phyloP scores from a whole-genome alignment of 2,113 vertebrate species.

The Chrysemys picta region DNA sequence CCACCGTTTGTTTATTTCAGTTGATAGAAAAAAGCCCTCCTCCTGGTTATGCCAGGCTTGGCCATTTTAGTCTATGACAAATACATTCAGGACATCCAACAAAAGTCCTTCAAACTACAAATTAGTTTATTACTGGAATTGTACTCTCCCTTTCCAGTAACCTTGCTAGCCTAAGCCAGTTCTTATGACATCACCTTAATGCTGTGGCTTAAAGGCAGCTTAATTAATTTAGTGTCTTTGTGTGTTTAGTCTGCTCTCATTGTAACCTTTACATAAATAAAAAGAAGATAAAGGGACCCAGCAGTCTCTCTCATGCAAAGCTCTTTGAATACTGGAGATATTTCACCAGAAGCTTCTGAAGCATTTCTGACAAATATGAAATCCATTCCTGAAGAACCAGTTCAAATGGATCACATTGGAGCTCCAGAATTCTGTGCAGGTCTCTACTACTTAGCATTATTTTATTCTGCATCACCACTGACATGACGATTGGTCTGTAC shows the following conservation, averaged over 20 bases:
- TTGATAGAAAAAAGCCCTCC: neutral
- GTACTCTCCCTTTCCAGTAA: slow-evolving; percentile 67
- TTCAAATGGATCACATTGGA: slow-evolving; percentile 55
- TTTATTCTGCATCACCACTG: neutral
- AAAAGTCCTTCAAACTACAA: neutral
- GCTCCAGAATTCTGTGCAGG: slow-evolving; percentile 69
- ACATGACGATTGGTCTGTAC: neutral
- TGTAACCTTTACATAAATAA: slow-evolving; percentile 67
- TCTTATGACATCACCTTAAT: slow-evolving; percentile 78
- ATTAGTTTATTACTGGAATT: neutral
- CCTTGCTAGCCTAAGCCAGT: slow-evolving; percentile 71
- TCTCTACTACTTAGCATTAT: slow-evolving; percentile 49
- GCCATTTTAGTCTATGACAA: neutral
- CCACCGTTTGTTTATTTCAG: neutral
- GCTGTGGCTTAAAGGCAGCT: slow-evolving; percentile 61
- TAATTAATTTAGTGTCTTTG: slow-evolving; percentile 55
- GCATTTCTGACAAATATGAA: slow-evolving; percentile 59
- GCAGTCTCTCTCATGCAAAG: slow-evolving; percentile 60
- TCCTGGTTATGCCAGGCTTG: neutral
- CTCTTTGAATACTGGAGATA: slow-evolving; percentile 33
- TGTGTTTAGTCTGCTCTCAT: slow-evolving; percentile 13
- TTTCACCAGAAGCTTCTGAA: slow-evolving; percentile 36
- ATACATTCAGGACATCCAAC: neutral
- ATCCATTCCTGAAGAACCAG: slow-evolving; percentile 66
- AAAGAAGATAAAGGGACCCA: slow-evolving; percentile 43